Conservation (phyloP, 2,113 vertebrate species). For the Pluvialis apricaria region DNA sequence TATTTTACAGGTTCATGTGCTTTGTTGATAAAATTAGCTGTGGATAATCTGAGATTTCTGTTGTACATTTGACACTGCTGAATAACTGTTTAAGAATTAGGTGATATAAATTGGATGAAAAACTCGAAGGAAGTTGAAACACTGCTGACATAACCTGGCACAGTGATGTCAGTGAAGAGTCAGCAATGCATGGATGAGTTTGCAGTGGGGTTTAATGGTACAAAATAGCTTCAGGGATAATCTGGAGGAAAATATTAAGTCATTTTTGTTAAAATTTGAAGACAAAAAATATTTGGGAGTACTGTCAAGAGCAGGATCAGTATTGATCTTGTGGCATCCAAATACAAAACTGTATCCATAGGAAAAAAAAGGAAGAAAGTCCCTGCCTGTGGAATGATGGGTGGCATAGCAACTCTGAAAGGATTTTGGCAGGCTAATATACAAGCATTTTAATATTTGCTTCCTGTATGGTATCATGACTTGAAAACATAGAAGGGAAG, state of each 20-base stretch:
- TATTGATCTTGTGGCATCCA: not conserved
- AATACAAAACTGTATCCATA: not conserved
- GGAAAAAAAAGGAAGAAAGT: not conserved
- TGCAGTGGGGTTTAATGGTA: not conserved
- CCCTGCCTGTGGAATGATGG: not conserved
- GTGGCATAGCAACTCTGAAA: not conserved
- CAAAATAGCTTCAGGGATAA: not conserved
- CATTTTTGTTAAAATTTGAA: not conserved
- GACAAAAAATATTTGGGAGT: not conserved
- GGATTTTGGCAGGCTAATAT: not conserved
- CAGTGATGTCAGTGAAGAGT: not conserved
- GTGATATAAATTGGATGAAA: not conserved
- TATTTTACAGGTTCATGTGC: not conserved
- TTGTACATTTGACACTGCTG: not conserved
- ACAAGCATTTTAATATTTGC: not conserved
- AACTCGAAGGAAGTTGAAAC: not conserved
- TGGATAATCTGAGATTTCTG: not conserved
- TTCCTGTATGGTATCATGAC: not conserved
- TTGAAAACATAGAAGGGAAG: not conserved
- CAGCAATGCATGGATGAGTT: not conserved
- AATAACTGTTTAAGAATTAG: not conserved
- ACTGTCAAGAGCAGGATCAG: not conserved
- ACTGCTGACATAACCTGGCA: not conserved
- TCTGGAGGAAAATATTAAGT: not conserved
- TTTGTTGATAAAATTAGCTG: not conserved